Base-by-base conservation (phyloP, 2,113 vertebrate genomes). In the Meriones unguiculatus region DNA sequence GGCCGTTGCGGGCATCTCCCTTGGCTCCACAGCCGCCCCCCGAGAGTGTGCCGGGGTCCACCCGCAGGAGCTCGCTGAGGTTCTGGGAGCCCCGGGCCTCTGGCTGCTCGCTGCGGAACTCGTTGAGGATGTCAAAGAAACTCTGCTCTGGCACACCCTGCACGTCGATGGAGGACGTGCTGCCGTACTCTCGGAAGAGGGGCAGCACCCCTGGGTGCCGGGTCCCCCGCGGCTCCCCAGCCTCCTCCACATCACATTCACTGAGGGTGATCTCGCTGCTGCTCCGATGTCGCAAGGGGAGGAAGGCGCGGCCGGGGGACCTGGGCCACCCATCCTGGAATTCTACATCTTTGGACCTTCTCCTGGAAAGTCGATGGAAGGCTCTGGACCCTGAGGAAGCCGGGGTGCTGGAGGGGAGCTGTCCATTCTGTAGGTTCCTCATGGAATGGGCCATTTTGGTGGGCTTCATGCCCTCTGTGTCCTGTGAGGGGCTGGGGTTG, bases 231-330 rank as follows among this genome's bases (percentile, higher is more conserved):
- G 85, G 11, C 1, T 98, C 97, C 2, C 98, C 96, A 0, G 91
- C 5, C 32, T 99, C 98, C 3, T 98, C 98, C 20, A 98, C 95
- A 0, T 99, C 99, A 41, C 99, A 99, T 91, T 99, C 99, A 0
- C 99, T 99, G 30, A 99, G 98, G 0, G 99, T 99, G 95, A 99
- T 98, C 98, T 99, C 99, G 4, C 99, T 99, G 98, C 98, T 99
- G 93, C 99, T 99, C 15, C 99, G 98, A 93, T 99, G 98, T 11
- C 99, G 98, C 35, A 99, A 89, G 0, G 99, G 99, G 0, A 98
- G 98, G 73, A 99, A 99, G 0, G 96, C 97, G 25, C 95, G 88
- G 93, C 95, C 97, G 3, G 50, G 98, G 88, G 97, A 98, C 50
- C 89, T 98, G 0, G 95, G 98, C 98, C 98, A 98, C 22, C 97